These are phyloP conservation scores for Clostera curtula DNA, from an alignment of 2,888 invertebrate genomes.

Conservation along the genomic window DNA sequence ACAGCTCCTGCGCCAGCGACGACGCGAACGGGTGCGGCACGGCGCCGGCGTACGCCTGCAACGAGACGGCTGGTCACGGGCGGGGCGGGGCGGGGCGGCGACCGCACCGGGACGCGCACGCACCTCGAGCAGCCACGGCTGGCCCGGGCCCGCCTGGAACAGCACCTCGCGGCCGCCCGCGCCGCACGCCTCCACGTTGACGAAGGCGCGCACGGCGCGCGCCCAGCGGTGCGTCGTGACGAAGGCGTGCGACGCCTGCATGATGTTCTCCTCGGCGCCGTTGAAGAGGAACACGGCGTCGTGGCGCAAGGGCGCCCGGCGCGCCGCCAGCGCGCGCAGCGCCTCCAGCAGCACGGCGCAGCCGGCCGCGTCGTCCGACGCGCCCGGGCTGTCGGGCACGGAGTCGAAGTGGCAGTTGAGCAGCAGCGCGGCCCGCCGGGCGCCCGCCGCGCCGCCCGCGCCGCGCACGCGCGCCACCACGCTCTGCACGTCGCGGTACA, in stretches of 20 bases:
- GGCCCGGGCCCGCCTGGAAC: constrained; percentile 88
- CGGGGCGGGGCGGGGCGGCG: too few relatives aligned
- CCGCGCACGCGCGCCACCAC: constrained; percentile 78
- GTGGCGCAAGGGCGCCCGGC: constrained; percentile 77
- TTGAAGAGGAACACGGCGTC: constrained; percentile 90
- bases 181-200: constrained; percentile 92
- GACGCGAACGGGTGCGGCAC: constrained; percentile 91
- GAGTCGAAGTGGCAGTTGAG: constrained; percentile 96
- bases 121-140: constrained; percentile 79
- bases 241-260: constrained; percentile 92
- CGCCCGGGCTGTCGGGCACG: constrained; percentile 91
- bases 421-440: constrained; percentile 76
- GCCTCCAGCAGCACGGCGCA: constrained; percentile 92
- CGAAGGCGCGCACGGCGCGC: constrained; percentile 79
- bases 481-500: constrained; percentile 88
- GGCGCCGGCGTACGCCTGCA: constrained; percentile 80
- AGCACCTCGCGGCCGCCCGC: constrained; percentile 91
- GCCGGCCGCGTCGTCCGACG: constrained; percentile 91
- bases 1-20: constrained; percentile 90
- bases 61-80: too few relatives aligned
- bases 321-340: constrained; percentile 78
- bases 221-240: constrained; percentile 93
- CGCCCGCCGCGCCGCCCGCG: constrained; percentile 61
- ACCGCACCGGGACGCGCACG: background rate
- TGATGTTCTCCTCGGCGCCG: constrained; percentile 93